Percentiles rank a stretch among this genome's conserved stretches.
phyloP scores from a whole-genome alignment of 2,113 vertebrate species.

The Prionailurus viverrinus region DNA sequence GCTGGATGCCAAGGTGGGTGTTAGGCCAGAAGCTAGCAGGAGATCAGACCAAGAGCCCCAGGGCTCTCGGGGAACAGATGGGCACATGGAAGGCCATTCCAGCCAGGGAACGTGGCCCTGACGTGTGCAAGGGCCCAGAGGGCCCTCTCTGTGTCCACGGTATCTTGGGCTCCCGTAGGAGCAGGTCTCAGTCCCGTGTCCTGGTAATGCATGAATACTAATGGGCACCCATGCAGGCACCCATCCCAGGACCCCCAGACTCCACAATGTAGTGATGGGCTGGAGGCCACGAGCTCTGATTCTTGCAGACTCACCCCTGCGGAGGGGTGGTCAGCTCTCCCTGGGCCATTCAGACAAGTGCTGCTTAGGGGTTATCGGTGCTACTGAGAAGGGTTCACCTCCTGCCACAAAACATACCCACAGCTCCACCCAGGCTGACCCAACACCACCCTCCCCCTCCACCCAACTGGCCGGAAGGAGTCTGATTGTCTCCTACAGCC shows the following conservation, averaged over 20 bases:
- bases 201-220: background rate
- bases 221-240: background rate
- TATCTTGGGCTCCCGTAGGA: background rate
- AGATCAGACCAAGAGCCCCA: conserved; percentile 47
- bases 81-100: background rate
- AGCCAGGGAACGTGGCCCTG: background rate
- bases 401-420: conserved; percentile 14
- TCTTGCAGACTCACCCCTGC: background rate
- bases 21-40: conserved; percentile 32
- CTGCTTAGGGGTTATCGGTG: background rate
- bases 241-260: background rate
- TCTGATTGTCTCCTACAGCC: background rate
- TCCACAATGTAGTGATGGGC: no score
- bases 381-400: background rate
- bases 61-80: conserved; percentile 28
- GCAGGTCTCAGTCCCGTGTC: background rate
- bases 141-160: background rate
- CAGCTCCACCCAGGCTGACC: background rate
- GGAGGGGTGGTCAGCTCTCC: background rate
- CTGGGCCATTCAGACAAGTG: background rate
- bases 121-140: background rate
- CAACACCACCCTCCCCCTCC: background rate
- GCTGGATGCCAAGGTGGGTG: conserved; percentile 80
- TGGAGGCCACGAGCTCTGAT: background rate
- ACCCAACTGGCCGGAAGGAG: conserved; percentile 43